Conservation (phyloP, 2,797 vertebrate genomes). For the Hydrolagus colliei region DNA sequence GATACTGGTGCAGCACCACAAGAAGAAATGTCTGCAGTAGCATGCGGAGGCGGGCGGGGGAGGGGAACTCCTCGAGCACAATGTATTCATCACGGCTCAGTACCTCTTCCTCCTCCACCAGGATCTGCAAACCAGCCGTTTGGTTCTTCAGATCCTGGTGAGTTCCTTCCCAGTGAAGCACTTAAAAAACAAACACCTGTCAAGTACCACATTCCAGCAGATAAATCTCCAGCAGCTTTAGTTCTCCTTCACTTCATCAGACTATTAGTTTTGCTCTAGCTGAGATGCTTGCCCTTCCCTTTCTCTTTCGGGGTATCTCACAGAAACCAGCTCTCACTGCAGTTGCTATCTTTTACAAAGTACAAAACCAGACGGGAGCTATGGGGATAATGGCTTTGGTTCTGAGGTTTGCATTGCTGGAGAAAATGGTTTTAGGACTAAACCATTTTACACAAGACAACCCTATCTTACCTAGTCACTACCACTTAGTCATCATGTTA, state of each 20-base stretch:
- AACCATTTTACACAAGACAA: no score
- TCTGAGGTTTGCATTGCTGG: no score
- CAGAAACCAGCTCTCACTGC: no score
- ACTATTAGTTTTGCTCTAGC: neutral
- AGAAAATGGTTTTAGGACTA: no score
- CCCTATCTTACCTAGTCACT: no score
- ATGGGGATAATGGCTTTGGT: no score
- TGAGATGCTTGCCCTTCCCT: no score
- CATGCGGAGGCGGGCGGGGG: neutral
- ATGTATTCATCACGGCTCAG: neutral
- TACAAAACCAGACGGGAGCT: no score
- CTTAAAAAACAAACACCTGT: neutral
- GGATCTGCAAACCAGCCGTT: neutral
- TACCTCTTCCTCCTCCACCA: neutral
- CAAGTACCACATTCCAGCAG: neutral
- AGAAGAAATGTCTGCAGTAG: neutral
- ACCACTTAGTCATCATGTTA: no score
- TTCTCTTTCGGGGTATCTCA: no score
- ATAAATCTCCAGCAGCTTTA: neutral
- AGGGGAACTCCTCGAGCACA: neutral
- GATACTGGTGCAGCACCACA: conserved; percentile 12
- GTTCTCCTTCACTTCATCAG: neutral
- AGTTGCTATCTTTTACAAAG: no score
- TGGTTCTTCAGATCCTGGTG: neutral
- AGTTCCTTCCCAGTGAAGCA: conserved; percentile 9